phyloP scores from a whole-genome alignment of 2,888 invertebrate genomes.

The Teleogryllus oceanicus region DNA sequence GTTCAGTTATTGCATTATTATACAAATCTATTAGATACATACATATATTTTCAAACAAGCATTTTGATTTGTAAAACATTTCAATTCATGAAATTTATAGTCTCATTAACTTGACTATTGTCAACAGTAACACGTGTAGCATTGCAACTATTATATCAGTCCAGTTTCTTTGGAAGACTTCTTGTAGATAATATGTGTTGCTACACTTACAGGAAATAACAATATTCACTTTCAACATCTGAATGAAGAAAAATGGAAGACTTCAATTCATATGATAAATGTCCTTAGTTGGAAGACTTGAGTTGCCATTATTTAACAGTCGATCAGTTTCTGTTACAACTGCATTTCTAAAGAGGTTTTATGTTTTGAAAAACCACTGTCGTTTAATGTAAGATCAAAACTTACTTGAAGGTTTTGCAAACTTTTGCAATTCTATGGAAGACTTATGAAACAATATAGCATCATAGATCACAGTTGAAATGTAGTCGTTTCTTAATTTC shows the following conservation, averaged over 20 bases:
- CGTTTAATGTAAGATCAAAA: no score
- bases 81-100: constrained; percentile 20
- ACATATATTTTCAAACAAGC: background rate
- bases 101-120: background rate
- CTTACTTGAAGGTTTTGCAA: no score
- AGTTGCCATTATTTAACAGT: background rate
- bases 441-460: background rate
- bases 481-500: background rate
- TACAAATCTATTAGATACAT: background rate
- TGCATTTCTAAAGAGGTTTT: no score
- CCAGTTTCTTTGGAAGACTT: background rate
- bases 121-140: no score
- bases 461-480: constrained; percentile 1
- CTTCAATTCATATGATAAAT: background rate
- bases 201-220: constrained; percentile 12
- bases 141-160: constrained; percentile 5
- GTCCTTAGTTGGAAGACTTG: background rate
- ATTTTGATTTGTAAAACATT: constrained; percentile 26
- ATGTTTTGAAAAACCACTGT: no score
- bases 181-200: background rate
- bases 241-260: constrained; percentile 12
- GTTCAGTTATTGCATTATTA: background rate
- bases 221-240: background rate
- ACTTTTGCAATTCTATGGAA: background rate
- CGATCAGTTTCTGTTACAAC: background rate